Evolutionary conservation across 2,113 vertebrate genomes (phyloP), one percentile per base, ranked within the genome.

Genomic region (Brachyistius frenatus): DNA sequence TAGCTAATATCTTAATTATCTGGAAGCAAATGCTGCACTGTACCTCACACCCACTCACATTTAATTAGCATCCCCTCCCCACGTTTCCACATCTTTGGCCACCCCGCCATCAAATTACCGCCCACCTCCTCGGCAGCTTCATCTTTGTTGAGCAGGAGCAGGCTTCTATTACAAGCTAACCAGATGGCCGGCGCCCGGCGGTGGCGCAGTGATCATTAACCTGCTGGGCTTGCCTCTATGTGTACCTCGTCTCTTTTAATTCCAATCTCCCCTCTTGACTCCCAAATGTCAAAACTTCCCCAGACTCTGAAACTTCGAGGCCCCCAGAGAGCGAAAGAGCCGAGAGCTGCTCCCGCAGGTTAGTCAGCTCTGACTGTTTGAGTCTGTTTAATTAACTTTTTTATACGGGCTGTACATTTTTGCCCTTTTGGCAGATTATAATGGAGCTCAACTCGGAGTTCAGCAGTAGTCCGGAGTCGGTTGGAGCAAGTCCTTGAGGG

Each of bases 191-290:
- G 60, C 68, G 77, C 37, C 69, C 3, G 55, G 65, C 7, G 1
- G 73, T 39, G 73, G 70, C 73, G 7, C 72, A 54, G 67, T 36
- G 76, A 83, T 85, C 73, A 79, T 88, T 87, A 83, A 74, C 82
- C 82, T 77, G 73, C 80, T 57, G 79, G 69, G 69, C 69, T 76
- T n/a, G 46, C 73, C 66, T 67, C 46, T 16, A 1, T 67, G 44
- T 77, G 60, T 36, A 69, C 75, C 83, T 66, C 50, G 75, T 86
- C 84, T 66, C 52, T 13, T 76, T 78, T 67, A 60, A 83, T 81
- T 83, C 13, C 2, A 44, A 69, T 74, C 63, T 73, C 46, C 7
- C 33, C 16, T 44, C 53, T 63, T 60, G 53, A 75, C 66, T 78
- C 77, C 63, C 41, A 16, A 67, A 80, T 70, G 79, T 80, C 66